Evolutionary conservation across 2,113 vertebrate genomes (phyloP), one percentile per base, ranked within the genome.

Genomic region (Nettapus auritus): DNA sequence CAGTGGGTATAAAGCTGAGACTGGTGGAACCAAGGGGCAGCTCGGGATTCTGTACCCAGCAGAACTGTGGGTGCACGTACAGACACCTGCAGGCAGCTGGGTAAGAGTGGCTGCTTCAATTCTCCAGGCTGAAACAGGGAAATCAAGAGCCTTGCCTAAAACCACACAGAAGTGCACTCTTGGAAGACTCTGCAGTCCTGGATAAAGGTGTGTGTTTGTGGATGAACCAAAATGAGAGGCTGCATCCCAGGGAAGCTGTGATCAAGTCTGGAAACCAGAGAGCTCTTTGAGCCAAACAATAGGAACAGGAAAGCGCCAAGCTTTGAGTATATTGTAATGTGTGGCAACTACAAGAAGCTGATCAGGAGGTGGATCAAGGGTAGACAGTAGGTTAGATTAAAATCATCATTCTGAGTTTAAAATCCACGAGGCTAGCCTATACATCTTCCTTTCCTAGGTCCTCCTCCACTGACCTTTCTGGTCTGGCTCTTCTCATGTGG

Each of bases 151-250:
- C n/a, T 78, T 82, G 33, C 40, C 66, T 63, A 42, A 76, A 67
- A 53, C 64, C 44, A 0, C 1, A 0, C 15, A 13, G 70, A n/a
- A 79, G 21, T 2, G 50, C 60, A 5, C 28, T 13, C 20, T 59
- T 79, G 52, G 42, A 82, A 11, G 25, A 13, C 31, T 76, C 60
- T 55, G n/a, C 59, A 55, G 46, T 59, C 26, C 80, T 73, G 22
- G 36, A 25, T 44, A 36, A n/a, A 74, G 20, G 4, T 56, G 36
- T 62, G 18, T n/a, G 23, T 17, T 50, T 70, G 33, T 69, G 44
- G n/a, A 48, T 50, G 70, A 31, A 34, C 8, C 44, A 70, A 26
- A 81, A 33, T 19, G 50, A 59, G 50, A 69, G 73, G 8, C 36
- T 86, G 66, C 18, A 63, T 75, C 26, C 69, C 46, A 68, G 59